Evolutionary conservation across 2,797 vertebrate species (phyloP).

Genomic region (Babyrousa celebensis): DNA sequence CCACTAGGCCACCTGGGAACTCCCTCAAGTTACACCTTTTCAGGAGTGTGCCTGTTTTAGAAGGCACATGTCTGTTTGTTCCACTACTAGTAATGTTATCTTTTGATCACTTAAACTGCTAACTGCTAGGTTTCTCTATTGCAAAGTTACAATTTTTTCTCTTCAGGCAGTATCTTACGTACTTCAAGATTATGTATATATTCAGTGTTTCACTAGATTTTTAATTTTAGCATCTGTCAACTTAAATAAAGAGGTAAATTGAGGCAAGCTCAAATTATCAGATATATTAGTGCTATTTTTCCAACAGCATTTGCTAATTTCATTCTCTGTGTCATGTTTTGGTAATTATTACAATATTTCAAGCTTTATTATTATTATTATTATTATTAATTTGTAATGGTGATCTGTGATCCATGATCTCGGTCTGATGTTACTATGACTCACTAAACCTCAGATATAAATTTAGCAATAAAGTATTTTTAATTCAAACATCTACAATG

Average conservation of each 20-base stretch:
- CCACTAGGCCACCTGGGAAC: too few species aligned
- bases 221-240: constrained; percentile 28
- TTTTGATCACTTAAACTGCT: constrained; percentile 50
- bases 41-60: constrained; percentile 42
- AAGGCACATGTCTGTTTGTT: background rate
- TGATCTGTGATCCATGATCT: background rate
- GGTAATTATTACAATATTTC: background rate
- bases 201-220: constrained; percentile 26
- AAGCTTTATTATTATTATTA: background rate
- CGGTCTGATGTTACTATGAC: background rate
- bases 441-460: background rate
- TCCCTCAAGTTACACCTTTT: background rate
- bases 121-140: constrained; percentile 21
- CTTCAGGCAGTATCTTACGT: background rate
- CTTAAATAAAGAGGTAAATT: background rate
- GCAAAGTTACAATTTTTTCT: background rate
- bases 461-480: background rate
- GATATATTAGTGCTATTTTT: background rate
- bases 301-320: background rate
- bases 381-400: background rate
- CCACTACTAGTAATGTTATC: background rate
- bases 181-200: constrained; percentile 22
- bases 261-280: background rate
- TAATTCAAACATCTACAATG: background rate
- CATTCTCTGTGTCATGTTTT: background rate